Percentiles rank a stretch among this genome's conserved stretches.
Evolutionary conservation across 2,797 vertebrate genomes (phyloP).

Genomic region (Smutsia temminckii): DNA sequence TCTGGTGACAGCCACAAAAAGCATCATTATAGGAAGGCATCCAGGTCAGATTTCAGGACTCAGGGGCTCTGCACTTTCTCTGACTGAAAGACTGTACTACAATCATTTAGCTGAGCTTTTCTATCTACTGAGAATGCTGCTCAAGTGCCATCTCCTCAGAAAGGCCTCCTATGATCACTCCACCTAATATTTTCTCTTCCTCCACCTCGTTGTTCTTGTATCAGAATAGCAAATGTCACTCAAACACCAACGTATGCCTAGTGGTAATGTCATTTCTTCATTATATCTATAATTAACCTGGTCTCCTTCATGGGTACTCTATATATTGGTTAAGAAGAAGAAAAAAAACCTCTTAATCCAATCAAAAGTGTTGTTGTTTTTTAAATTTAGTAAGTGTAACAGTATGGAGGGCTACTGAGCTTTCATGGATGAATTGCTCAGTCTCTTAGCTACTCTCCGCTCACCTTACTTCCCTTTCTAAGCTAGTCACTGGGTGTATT

Average conservation of each 20-base stretch:
- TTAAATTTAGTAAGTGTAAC: not conserved
- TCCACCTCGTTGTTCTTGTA: not conserved
- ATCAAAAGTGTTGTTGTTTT: not conserved
- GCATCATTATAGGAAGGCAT: not conserved
- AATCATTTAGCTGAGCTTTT: not conserved
- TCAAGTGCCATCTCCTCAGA: not conserved
- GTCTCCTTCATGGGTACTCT: not conserved
- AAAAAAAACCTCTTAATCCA: not conserved
- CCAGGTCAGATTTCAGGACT: not conserved
- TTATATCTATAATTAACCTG: conserved; percentile 19
- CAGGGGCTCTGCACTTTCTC: not conserved
- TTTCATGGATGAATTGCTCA: not conserved
- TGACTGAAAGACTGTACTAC: not conserved
- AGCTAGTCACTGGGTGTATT: not conserved
- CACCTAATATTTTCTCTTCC: not conserved
- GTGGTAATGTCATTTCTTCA: not conserved
- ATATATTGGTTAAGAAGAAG: not conserved
- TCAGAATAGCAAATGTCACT: not conserved
- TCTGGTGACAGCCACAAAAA: not conserved
- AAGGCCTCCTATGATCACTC: not conserved
- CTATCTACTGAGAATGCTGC: not conserved
- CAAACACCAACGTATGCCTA: not conserved
- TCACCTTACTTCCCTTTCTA: not conserved
- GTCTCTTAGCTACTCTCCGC: not conserved
- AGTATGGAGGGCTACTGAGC: not conserved